A percentile compares a stretch with the other conserved stretches of the same genome.
These are phyloP conservation scores for Drosophila prostipennis DNA, from an alignment of 2,888 invertebrate genomes.

Conservation along the genomic window DNA sequence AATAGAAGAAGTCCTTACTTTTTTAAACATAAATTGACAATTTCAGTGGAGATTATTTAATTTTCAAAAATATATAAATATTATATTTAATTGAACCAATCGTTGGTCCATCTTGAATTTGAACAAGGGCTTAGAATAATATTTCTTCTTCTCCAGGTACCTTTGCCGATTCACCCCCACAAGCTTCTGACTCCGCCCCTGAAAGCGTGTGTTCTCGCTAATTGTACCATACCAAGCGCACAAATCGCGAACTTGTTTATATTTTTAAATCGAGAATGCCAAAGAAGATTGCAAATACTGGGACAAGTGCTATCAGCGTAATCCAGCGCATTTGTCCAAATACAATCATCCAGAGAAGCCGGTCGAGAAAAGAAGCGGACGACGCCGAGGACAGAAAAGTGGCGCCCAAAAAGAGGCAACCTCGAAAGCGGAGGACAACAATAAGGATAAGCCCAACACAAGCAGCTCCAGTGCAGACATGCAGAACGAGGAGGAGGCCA, in stretches of 20 bases:
- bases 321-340: conserved; percentile 89
- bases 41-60: too few relatives aligned
- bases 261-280: conserved; percentile 59
- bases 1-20: too few relatives aligned
- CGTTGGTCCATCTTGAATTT: too few relatives aligned
- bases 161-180: background rate
- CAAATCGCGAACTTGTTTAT: conserved; percentile 8
- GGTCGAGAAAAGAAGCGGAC: conserved; percentile 10
- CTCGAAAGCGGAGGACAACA: conserved; percentile 35
- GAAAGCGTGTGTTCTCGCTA: conserved; percentile 9
- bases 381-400: conserved; percentile 48
- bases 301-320: conserved; percentile 92
- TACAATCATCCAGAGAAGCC: conserved; percentile 90
- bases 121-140: too few relatives aligned
- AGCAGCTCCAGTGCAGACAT: conserved; percentile 23
- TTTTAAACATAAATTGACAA: too few relatives aligned
- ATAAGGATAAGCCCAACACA: conserved; percentile 26
- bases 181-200: conserved; percentile 3
- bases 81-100: too few relatives aligned
- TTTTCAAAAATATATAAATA: too few relatives aligned
- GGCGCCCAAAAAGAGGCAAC: conserved; percentile 65
- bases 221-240: conserved; percentile 16
- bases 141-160: too few relatives aligned
- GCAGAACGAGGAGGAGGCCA: conserved; percentile 13
- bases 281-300: conserved; percentile 90